These are phyloP conservation scores for Morone chrysops DNA, from an alignment of 2,113 vertebrate genomes.

Conservation along the genomic window DNA sequence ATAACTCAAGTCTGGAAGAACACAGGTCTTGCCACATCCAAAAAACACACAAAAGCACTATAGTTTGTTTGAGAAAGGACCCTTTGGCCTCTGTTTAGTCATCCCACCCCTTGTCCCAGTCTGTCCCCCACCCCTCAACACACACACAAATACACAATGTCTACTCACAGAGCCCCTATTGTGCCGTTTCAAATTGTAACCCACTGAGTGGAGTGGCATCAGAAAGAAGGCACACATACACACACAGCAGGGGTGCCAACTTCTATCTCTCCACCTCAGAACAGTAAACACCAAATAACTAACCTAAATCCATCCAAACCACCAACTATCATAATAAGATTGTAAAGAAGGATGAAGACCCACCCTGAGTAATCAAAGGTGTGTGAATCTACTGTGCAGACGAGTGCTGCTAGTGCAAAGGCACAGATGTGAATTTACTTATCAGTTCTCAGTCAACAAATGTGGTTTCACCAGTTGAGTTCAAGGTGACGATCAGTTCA, in stretches of 20 bases:
- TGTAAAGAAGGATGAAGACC: slow-evolving; percentile 27
- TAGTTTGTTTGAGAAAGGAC: slow-evolving; percentile 60
- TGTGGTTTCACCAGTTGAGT: background rate
- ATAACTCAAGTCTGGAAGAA: slow-evolving; percentile 51
- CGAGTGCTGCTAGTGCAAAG: background rate
- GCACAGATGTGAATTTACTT: slow-evolving; percentile 2
- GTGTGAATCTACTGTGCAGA: slow-evolving; percentile 5
- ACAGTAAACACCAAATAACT: slow-evolving; percentile 36
- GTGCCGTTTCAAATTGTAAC: slow-evolving; percentile 69
- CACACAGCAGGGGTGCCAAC: slow-evolving; percentile 30
- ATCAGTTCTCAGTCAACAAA: slow-evolving; percentile 33
- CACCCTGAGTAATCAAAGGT: slow-evolving; percentile 67
- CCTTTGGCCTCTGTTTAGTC: slow-evolving; percentile 60
- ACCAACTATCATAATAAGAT: background rate
- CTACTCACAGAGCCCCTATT: slow-evolving; percentile 74
- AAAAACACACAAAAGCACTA: slow-evolving; percentile 40
- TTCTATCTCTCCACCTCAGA: slow-evolving; percentile 8
- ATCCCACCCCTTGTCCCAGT: slow-evolving; percentile 47
- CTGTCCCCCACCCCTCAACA: slow-evolving; percentile 24
- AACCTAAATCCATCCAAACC: slow-evolving; percentile 3
- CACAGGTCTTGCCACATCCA: slow-evolving; percentile 15
- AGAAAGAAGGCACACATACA: slow-evolving; percentile 28
- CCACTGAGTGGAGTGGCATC: slow-evolving; percentile 49
- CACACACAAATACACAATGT: slow-evolving; percentile 34
- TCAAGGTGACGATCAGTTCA: background rate